Base-by-base conservation (phyloP, 2,113 vertebrate species). In the Psammodynastes pulverulentus region DNA sequence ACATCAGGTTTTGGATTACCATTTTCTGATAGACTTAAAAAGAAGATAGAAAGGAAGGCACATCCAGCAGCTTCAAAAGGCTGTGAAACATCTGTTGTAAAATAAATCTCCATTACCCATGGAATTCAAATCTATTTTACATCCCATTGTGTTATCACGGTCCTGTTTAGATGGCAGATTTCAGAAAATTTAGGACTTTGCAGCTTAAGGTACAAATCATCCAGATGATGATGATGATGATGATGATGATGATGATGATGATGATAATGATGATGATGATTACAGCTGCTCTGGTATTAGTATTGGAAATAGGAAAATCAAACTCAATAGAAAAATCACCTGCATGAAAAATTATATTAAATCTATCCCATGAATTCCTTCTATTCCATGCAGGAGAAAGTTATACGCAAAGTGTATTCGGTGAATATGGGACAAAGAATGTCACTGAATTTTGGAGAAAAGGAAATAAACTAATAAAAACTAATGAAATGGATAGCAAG, bases 91-190 rank as follows among this genome's bases (percentile, higher is more conserved):
- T 1, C 52, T 0, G 9, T 87, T 94, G 51, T 89, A 91, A 62
- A 94, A 94, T 93, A 92, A 3, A 88, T 46, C 92, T 90, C 1
- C 15, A 87, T 1, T 53, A 53, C 89, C n/a, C 51, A 48, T 49
- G 1, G 2, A 84, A 92, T 94, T 92, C 48, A 92, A 90, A 92
- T 7, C 13, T 17, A 49, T 91, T 92, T 84, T 93, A 54, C 1
- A 1, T 43, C 90, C 93, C 9, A 7, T 67, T 2, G 90, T 92
- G 21, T 3, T 92, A 17, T 43, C n/a, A 10, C 43, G 8, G 24
- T 21, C 54, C 43, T 79, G 34, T 51, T 79, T 79, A 79, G 53
- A 54, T 51, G 29, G 10, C 51, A 26, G 17, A 7, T 49, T 56
- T 53, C 12, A 48, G 26, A 88, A 39, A 29, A 89, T 84, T 54